These are phyloP conservation scores for Incurvaria masculella DNA, from an alignment of 2,888 invertebrate species.

Conservation along the genomic window DNA sequence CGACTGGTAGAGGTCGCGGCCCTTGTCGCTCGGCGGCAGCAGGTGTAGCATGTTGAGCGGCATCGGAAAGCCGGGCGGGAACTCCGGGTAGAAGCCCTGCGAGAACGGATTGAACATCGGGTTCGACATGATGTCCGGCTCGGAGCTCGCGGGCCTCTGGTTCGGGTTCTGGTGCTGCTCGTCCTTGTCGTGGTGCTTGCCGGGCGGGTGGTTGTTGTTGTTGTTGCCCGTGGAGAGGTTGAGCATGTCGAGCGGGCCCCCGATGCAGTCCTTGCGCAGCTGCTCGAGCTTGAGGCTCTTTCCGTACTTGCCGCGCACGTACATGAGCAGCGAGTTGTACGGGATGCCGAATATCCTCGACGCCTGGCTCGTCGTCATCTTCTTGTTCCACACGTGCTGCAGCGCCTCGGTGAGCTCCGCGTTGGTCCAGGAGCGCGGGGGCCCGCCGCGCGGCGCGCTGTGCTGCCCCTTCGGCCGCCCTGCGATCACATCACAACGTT, in stretches of 20 bases:
- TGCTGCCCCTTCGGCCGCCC: conserved; percentile 89
- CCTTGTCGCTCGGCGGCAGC: conserved; percentile 75
- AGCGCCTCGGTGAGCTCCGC: conserved; percentile 87
- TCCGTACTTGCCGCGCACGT: conserved; percentile 90
- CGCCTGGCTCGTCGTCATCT: conserved; percentile 91
- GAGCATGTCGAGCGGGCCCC: conserved; percentile 71
- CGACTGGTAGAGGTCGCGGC: conserved; percentile 60
- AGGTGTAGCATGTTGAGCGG: conserved; percentile 83
- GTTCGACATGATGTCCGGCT: conserved; percentile 62
- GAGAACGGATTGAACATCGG: conserved; percentile 75
- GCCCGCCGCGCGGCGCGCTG: conserved; percentile 86
- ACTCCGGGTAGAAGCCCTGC: conserved; percentile 82
- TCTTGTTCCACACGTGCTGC: conserved; percentile 94
- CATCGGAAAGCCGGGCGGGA: conserved; percentile 75
- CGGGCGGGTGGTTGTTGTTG: conserved; percentile 54
- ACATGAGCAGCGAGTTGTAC: conserved; percentile 91
- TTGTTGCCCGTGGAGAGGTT: conserved; percentile 60
- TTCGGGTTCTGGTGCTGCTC: conserved; percentile 40
- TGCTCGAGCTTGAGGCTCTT: conserved; percentile 87
- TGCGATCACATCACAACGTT: conserved; percentile 29
- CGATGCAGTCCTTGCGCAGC: conserved; percentile 83
- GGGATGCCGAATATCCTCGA: conserved; percentile 89
- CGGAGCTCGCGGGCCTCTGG: conserved; percentile 64
- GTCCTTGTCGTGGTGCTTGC: conserved; percentile 57
- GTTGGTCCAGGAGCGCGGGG: conserved; percentile 90